Percentiles rank a stretch among this genome's conserved stretches.
Conservation (phyloP, 2,113 vertebrate species). For the Corythaixoides concolor region DNA sequence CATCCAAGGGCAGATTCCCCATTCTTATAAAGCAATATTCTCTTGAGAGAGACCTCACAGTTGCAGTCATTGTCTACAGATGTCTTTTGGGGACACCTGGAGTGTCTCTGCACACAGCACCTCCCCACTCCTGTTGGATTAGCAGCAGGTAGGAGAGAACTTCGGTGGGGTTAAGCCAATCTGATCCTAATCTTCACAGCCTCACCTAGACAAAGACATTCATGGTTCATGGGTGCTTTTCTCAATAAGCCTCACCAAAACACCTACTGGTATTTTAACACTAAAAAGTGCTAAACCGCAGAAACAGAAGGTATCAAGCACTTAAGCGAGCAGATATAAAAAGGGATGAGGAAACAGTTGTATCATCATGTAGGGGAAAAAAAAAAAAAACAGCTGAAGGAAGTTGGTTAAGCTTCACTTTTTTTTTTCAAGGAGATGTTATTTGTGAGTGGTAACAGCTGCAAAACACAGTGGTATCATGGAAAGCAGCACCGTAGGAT, state of each 20-base stretch:
- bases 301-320: neutral
- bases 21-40: neutral
- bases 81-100: neutral
- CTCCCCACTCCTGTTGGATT: neutral
- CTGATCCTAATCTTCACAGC: neutral
- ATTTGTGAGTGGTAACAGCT: neutral
- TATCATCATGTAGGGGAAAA: neutral
- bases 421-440: neutral
- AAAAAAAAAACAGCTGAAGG: neutral
- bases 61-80: neutral
- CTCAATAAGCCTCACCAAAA: neutral
- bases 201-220: neutral
- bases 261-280: neutral
- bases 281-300: neutral
- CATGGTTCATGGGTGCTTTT: neutral
- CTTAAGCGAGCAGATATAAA: neutral
- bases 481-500: neutral
- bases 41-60: rapidly evolving
- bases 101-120: neutral
- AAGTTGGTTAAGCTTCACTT: neutral
- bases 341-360: neutral
- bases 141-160: neutral
- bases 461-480: neutral
- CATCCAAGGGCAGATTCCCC: neutral
- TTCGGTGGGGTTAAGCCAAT: neutral